Base-by-base conservation (phyloP, 2,797 vertebrate genomes). In the Brachyalestes nurse region DNA sequence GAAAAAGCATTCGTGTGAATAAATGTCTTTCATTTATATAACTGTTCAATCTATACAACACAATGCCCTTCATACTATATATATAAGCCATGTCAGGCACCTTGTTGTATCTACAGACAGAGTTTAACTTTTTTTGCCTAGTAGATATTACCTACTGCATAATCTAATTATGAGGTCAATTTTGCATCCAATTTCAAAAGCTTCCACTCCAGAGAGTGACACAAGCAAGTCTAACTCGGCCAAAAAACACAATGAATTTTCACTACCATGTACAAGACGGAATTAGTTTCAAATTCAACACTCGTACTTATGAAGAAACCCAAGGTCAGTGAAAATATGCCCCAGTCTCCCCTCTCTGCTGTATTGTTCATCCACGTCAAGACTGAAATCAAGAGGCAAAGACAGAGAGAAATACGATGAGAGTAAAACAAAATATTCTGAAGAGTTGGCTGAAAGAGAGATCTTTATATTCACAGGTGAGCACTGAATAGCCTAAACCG, bases 281-380 rank as follows among this genome's bases (percentile, higher is more conserved):
- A 87, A 91, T 92, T 84, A 49, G 81, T 90, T 94, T 93, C 86
- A 90, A 91, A 91, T 90, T 87, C 88, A 90, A 88, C 88, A 91
- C 86, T 92, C 91, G 90, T 90, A 87, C 90, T 90, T 91, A 89
- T 71, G 81, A n/a, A 85, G 86, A 80, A 78, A 85, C 87, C 87
- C 87, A 93, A 95, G 94, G 94, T 93, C 90, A 64, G 82, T 84
- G 88, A 88, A 88, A 89, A 90, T 92, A 89, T 88, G 89, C 88
- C 89, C 88, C 75, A 81, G 71, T 88, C 89, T 86, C 80, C 86
- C 88, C 86, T 88, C 88, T 85, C 84, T 82, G 55, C 89, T 90
- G 88, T 86, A 92, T 91, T 91, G 92, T 91, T 91, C 89, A 87
- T 88, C 90, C 84, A 89, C 80, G 83, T 88, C 88, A 88, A 93